Base-by-base conservation (phyloP, 2,113 vertebrate species). In the Sinocyclocheilus rhinocerous region DNA sequence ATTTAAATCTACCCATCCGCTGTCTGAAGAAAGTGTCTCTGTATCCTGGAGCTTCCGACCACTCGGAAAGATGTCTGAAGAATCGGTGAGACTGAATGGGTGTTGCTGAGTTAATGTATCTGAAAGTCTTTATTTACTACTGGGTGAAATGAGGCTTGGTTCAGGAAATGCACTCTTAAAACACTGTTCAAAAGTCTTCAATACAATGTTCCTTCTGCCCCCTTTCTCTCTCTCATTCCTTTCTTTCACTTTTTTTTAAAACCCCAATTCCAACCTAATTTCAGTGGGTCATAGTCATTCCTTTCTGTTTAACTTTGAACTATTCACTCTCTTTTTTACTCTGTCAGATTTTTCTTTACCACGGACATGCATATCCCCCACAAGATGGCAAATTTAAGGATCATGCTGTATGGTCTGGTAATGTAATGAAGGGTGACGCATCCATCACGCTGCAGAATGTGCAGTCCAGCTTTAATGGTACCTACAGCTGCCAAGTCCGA, bases 1-100 rank as follows among this genome's bases (percentile, higher is more conserved):
- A 69, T 99, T 99, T 65, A 94, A 90, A 86, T 96, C 96, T 92
- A 95, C 20, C 39, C 76, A 87, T 1, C 92, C 96, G 0, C 87
- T 97, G 16, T 90, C 94, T 0, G 86, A 86, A 15, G 29, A 87
- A 2, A 86, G 95, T 0, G 92, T 96, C 0, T 87, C 86, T 0
- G 96, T 97, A 63, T 93, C 94, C 76, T 99, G 97, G 98, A 95
- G 92, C 89, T 99, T 98, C 91, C 93, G 92, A 22, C 92, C 96
- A 0, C 90, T 94, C 36, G 89, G 90, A 22, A 91, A 92, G 73
- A 90, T 91, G 2, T 0, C 12, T 0, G 94, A 95, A 0, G 95
- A 97, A 91, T 93, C 94, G 48, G 98, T 99, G 91, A 94, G 72
- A 45, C 39, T 48, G 3, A 61, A 10, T n/a, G 22, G 3, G 57